Percentiles rank a stretch among this genome's conserved stretches.
Evolutionary conservation across 2,888 invertebrate genomes (phyloP).

Genomic region (Alviniconcha strummeri): DNA sequence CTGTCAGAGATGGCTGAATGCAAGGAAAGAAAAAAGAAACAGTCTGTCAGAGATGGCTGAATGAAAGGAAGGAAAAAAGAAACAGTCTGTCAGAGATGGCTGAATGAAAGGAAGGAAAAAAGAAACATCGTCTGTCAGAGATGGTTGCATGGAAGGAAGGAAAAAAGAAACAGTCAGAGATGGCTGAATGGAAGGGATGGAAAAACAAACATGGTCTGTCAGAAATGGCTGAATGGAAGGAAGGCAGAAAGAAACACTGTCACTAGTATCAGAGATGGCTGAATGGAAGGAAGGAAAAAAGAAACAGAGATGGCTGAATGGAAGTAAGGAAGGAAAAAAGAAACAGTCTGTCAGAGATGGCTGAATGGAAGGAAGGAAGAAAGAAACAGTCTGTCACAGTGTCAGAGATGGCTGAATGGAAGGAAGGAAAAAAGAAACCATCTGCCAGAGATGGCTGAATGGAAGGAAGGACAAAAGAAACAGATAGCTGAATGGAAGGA

Average conservation of each 20-base stretch:
- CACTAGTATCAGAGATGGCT: conserved; percentile 76
- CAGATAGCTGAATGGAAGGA: too few relatives aligned
- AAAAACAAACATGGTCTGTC: conserved; percentile 90
- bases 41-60: too few relatives aligned
- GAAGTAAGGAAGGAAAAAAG: too few relatives aligned
- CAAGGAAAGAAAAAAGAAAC: too few relatives aligned
- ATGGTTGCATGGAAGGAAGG: too few relatives aligned
- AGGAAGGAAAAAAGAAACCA: background rate
- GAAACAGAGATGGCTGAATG: background rate
- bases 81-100: conserved; percentile 59
- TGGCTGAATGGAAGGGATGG: conserved; percentile 77
- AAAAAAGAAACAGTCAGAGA: background rate
- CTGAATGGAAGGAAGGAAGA: background rate
- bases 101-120: too few relatives aligned
- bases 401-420: background rate
- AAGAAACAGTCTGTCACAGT: conserved; percentile 66
- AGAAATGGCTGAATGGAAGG: conserved; percentile 73
- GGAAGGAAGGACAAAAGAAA: too few relatives aligned
- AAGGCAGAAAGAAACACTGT: background rate
- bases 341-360: too few relatives aligned
- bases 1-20: too few relatives aligned
- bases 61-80: too few relatives aligned
- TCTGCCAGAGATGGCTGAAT: too few relatives aligned
- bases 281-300: conserved; percentile 6
- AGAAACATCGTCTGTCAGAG: too few relatives aligned